Percentiles rank a stretch among this genome's conserved stretches.
These are phyloP conservation scores for Spongia lamella DNA, from an alignment of 37 sponge, comb jelly and placozoan species.

Conservation along the genomic window DNA sequence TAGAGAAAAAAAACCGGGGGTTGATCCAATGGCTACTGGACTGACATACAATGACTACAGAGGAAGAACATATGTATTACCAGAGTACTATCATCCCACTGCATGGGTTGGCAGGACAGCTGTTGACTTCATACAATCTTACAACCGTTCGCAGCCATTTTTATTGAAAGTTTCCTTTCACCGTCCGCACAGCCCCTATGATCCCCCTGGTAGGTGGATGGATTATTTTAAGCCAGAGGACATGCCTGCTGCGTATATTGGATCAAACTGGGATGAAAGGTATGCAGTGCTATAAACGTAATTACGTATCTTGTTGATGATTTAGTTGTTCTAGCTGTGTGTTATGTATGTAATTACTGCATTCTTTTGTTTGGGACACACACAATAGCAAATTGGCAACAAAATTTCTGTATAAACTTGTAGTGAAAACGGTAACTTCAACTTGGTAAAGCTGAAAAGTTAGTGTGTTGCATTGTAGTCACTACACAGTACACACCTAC, in stretches of 20 bases:
- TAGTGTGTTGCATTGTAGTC: no score
- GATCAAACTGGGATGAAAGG: slow-evolving; percentile 30
- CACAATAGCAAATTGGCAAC: no score
- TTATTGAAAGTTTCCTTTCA: slow-evolving; percentile 73
- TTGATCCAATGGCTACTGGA: slow-evolving; percentile 68
- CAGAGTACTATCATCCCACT: slow-evolving; percentile 75
- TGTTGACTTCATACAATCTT: slow-evolving; percentile 40
- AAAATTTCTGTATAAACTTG: no score
- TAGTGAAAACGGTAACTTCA: no score
- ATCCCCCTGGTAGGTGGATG: slow-evolving; percentile 60
- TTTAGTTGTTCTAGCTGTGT: background rate
- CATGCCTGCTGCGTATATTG: slow-evolving; percentile 46
- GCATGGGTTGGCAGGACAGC: slow-evolving; percentile 69
- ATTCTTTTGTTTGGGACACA: no score
- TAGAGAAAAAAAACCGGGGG: slow-evolving; percentile 30
- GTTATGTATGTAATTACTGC: background rate
- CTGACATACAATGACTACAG: slow-evolving; percentile 66
- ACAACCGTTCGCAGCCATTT: slow-evolving; percentile 59
- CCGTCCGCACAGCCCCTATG: slow-evolving; percentile 80
- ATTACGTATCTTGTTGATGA: no score
- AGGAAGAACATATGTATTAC: slow-evolving; percentile 55
- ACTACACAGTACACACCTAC: no score
- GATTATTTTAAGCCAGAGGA: slow-evolving; percentile 30
- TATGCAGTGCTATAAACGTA: background rate
- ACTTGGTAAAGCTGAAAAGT: no score